phyloP scores from a whole-genome alignment of 2,888 invertebrate genomes.

The Doris montereyensis region DNA sequence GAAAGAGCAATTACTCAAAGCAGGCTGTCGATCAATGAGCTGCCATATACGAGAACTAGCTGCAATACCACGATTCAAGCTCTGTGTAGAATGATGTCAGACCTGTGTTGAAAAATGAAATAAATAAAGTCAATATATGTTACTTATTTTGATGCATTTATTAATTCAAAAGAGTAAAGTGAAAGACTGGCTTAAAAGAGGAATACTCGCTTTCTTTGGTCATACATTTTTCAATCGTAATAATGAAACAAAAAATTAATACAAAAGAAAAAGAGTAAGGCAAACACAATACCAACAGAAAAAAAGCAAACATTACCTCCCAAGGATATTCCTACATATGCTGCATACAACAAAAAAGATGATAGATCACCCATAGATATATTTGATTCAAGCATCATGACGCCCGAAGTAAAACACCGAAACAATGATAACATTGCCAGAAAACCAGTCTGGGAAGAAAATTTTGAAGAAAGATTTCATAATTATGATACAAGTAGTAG shows the following conservation, averaged over 20 bases:
- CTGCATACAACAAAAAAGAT: conserved; percentile 94
- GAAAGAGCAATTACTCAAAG: conserved; percentile 75
- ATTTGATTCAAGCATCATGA: conserved; percentile 85
- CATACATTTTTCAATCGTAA: background rate
- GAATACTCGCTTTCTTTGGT: too few species aligned
- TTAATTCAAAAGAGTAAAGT: too few species aligned
- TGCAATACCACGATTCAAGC: conserved; percentile 91
- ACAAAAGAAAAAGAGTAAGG: background rate
- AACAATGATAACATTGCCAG: conserved; percentile 91
- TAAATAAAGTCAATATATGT: too few species aligned
- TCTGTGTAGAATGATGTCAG: conserved; percentile 95
- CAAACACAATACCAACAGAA: background rate
- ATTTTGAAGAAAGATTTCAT: background rate
- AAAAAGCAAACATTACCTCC: conserved; percentile 78
- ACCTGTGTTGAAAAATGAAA: conserved; percentile 60
- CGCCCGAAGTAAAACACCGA: conserved; percentile 94
- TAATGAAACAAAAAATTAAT: background rate
- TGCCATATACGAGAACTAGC: conserved; percentile 92
- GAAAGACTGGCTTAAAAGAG: too few species aligned
- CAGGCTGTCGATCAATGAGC: conserved; percentile 85
- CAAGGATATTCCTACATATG: conserved; percentile 91
- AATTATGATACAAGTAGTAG: background rate
- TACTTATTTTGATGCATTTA: too few species aligned
- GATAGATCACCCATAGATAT: conserved; percentile 87
- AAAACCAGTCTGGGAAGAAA: too few species aligned